Conservation (phyloP, 1,140 invertebrate species). For the Neelides sp. region DNA sequence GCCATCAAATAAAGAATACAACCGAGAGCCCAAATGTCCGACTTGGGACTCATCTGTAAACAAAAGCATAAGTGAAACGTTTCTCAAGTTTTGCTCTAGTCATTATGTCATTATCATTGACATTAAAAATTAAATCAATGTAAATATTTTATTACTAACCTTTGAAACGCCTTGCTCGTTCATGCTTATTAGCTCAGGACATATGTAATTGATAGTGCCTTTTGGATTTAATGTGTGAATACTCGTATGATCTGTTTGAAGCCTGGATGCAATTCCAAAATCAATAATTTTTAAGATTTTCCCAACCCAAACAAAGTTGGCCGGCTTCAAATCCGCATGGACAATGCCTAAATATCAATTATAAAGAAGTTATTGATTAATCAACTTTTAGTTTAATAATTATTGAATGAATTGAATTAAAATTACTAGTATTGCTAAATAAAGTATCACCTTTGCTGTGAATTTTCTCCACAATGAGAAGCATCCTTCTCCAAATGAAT, state of each 20-base stretch:
- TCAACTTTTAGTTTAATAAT: neutral
- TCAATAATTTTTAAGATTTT: conserved; percentile 89
- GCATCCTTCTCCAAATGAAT: conserved; percentile 89
- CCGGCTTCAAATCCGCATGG: conserved; percentile 92
- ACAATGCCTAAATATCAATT: conserved; percentile 56
- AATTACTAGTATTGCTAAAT: conserved; percentile 3
- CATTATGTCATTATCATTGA: too few species aligned
- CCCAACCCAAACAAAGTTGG: conserved; percentile 83
- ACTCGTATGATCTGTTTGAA: conserved; percentile 78
- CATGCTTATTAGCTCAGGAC: conserved; percentile 74
- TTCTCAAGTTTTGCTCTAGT: neutral
- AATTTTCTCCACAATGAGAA: conserved; percentile 77
- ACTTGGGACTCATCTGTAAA: conserved; percentile 72
- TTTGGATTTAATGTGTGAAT: conserved; percentile 65
- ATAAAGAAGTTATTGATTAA: conserved; percentile 6
- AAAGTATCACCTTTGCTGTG: conserved; percentile 60
- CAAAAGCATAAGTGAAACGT: conserved; percentile 14
- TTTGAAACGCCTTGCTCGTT: conserved; percentile 30
- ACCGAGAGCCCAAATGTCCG: conserved; percentile 94
- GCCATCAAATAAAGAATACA: conserved; percentile 90
- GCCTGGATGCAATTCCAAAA: conserved; percentile 89
- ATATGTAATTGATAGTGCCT: conserved; percentile 92
- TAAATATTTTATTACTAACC: conserved; percentile 1
- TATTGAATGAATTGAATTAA: neutral
- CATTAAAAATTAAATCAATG: too few species aligned